Conservation (phyloP, 2,888 invertebrate genomes). For the Prostheceraeus crozeri region DNA sequence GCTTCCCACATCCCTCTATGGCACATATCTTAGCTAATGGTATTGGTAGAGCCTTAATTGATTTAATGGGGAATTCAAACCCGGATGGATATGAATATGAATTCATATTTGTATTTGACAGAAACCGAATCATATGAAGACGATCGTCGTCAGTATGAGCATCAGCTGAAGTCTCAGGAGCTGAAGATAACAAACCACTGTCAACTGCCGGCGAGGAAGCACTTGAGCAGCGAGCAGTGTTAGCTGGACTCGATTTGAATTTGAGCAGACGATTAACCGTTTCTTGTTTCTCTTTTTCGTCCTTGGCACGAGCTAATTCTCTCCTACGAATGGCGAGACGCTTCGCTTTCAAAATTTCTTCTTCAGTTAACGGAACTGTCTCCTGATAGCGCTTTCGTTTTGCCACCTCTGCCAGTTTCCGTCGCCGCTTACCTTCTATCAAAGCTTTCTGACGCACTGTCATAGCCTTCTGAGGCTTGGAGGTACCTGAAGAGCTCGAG, state of each 20-base stretch:
- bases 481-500: too few relatives aligned
- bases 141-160: too few relatives aligned
- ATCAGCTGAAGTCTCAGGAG: neutral
- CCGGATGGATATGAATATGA: neutral
- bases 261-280: neutral
- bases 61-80: neutral
- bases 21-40: neutral
- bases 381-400: neutral
- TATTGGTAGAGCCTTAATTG: neutral
- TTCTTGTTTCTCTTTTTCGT: neutral
- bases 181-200: neutral
- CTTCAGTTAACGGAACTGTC: neutral
- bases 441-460: conserved; percentile 3
- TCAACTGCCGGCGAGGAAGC: neutral
- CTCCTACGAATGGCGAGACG: neutral
- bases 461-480: too few relatives aligned
- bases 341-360: neutral
- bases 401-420: neutral
- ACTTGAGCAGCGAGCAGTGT: too few relatives aligned
- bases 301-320: neutral
- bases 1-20: neutral
- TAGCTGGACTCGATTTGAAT: neutral
- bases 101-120: neutral
- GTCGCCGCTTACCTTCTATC: neutral
- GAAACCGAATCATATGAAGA: too few relatives aligned